Base-by-base conservation (phyloP, 2,888 invertebrate species). In the Xanthia togata region DNA sequence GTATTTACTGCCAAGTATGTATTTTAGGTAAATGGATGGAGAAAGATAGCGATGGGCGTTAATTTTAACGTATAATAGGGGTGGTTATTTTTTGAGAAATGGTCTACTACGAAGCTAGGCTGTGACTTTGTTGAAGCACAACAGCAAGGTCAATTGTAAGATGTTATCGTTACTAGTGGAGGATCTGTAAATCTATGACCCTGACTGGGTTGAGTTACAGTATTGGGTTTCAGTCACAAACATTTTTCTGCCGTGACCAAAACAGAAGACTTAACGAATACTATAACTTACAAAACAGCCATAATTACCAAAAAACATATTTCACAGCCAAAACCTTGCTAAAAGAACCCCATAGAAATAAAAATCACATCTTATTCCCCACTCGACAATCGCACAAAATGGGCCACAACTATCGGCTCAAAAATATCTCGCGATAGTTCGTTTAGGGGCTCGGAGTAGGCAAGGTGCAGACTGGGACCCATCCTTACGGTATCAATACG, bases 401-500 rank as follows among this genome's bases (percentile, higher is more conserved):
- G 79, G 85, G 73, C 74, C 50, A 64, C 71, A 78, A 76, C 79
- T 87, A 85, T 87, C 83, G 76, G 70, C 71, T 87, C 78, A 78
- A 82, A 79, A 83, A 85, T 83, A 88, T 88, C 78, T 65, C 41
- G 65, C 64, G 74, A 85, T 78, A 82, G 73, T 83, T 77, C 87
- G 88, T 82, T 85, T 80, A 87, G 83, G 59, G 74, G 64, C 60
- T 67, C 65, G 82, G 23, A 64, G 70, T 63, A 60, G 57, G 73
- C 71, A 74, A 83, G 78, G 85, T 85, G 88, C 75, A 73, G 76
- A 82, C 82, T 72, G 82, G 80, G 82, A 80, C 55, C 83, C 78
- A 79, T 88, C 79, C 73, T 77, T 64, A 76, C 74, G 73, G 77
- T 82, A 88, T 87, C 89, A 81, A 84, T 79, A 86, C 79, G 78